Percentiles rank a stretch among this genome's conserved stretches.
Conservation (phyloP, 2,888 invertebrate species). For the Cacoxenus indagator region DNA sequence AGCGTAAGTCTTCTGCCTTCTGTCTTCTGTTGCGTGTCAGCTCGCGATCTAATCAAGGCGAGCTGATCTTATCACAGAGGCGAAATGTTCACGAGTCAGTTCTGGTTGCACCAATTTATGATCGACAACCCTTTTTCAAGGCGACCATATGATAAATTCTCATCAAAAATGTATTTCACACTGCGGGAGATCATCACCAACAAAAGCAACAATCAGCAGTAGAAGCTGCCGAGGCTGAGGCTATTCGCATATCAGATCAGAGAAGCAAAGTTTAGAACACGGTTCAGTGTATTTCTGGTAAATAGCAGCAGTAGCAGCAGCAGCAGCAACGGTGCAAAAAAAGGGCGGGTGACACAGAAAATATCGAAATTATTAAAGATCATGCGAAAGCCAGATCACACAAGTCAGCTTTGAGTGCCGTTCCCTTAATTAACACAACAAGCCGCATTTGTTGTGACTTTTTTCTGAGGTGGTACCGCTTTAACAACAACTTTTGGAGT, state of each 20-base stretch:
- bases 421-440: conserved; percentile 61
- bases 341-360: conserved; percentile 25
- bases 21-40: no score
- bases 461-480: neutral
- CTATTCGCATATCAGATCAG: conserved; percentile 45
- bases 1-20: neutral
- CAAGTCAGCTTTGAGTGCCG: neutral
- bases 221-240: neutral
- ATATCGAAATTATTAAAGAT: conserved; percentile 59
- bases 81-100: conserved; percentile 37
- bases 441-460: conserved; percentile 33
- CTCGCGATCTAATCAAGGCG: neutral
- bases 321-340: conserved; percentile 23
- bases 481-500: neutral
- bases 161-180: conserved; percentile 62
- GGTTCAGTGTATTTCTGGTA: neutral
- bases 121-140: conserved; percentile 48
- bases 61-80: neutral
- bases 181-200: conserved; percentile 53
- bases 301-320: neutral
- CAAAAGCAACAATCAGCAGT: neutral
- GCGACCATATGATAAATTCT: conserved; percentile 57
- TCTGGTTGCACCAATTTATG: conserved; percentile 56
- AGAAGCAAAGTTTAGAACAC: conserved; percentile 27
- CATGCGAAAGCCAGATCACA: conserved; percentile 43